Base-by-base conservation (phyloP, 1,140 invertebrate species). In the Drosophila willistoni region DNA sequence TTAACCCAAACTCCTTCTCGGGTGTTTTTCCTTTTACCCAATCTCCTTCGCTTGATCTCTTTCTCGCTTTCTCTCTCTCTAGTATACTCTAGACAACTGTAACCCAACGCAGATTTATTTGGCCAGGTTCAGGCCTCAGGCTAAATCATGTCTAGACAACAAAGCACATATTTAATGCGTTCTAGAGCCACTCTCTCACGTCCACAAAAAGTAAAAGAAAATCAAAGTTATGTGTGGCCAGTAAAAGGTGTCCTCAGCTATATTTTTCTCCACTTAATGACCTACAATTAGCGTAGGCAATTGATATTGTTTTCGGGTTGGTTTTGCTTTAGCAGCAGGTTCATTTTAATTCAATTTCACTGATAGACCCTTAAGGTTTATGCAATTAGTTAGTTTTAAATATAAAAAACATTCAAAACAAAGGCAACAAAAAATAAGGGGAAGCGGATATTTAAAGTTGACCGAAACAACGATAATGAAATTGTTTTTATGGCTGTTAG, bases 101-200 rank as follows among this genome's bases (percentile, higher is more conserved):
- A 82, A 75, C 71, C 67, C 76, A 73, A 70, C 69, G 55, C 82
- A 79, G 75, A 87, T 85, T 86, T 86, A 87, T 87, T 87, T 86
- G 71, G 64, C 62, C 55, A 70, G 63, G 69, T 71, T 77, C 77
- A 22, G 17, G 70, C 79, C 66, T 54, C 39, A 42, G 80, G 79
- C 77, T 55, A 87, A 87, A 77, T 71, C 83, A 68, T 71, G 84
- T 89, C 83, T 87, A 87, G 83, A 87, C 83, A 74, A 69, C 60
- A 59, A 44, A 72, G 75, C 82, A 86, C 79, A 79, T 75, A 82
- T 75, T 81, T 71, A 78, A 44, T 47, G 65, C 41, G 29, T 55
- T 63, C 36, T 36, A 69, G 39, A 76, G 65, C 71, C 67, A 12
- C 44, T 22, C 17, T 51, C 44, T 51, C 7, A 7, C 36, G 12